Evolutionary conservation across 2,888 invertebrate species (phyloP).

Genomic region (Pseudococcus longispinus): DNA sequence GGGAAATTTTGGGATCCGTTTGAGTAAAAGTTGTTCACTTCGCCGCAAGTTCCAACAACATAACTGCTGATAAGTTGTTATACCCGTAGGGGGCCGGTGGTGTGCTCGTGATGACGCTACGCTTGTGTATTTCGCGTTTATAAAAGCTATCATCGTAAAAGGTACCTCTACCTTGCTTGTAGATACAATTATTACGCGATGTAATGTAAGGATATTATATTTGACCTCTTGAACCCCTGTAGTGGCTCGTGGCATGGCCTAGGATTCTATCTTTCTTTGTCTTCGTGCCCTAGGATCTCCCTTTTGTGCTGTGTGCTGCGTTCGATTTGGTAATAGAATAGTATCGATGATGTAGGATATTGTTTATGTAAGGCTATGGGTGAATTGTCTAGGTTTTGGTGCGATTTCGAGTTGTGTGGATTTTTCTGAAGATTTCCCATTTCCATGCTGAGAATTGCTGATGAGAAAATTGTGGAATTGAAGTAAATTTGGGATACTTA

Average conservation of each 20-base stretch:
- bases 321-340: background rate
- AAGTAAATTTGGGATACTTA: too few species aligned
- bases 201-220: background rate
- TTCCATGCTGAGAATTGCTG: too few species aligned
- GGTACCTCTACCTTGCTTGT: background rate
- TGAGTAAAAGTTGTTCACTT: background rate
- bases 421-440: too few species aligned
- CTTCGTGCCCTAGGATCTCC: background rate
- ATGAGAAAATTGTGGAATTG: too few species aligned
- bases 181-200: slow-evolving; percentile 1
- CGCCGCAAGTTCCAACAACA: background rate
- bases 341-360: background rate
- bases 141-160: slow-evolving; percentile 29
- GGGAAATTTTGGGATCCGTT: background rate
- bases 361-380: too few species aligned
- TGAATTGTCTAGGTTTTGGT: background rate
- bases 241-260: background rate
- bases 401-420: too few species aligned
- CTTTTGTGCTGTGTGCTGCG: background rate
- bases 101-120: background rate
- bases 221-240: background rate
- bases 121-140: background rate
- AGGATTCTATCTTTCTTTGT: background rate
- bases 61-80: background rate
- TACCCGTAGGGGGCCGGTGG: background rate